These are phyloP conservation scores for Struthidea cinerea DNA, from an alignment of 2,113 vertebrate species.

Conservation along the genomic window DNA sequence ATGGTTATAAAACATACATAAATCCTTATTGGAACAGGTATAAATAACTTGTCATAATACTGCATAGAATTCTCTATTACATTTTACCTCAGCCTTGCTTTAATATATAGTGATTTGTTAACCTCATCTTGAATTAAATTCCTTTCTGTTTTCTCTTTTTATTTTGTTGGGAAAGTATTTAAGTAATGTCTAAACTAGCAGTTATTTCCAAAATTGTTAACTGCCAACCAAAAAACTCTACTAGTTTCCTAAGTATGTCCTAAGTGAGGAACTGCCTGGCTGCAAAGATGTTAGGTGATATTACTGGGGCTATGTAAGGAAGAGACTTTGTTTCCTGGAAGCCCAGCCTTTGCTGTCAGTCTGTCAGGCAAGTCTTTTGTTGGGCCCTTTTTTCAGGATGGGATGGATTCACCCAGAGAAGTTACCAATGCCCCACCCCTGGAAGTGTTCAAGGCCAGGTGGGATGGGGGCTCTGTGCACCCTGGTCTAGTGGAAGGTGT, in stretches of 20 bases:
- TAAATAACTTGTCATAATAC: background rate
- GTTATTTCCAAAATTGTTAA: background rate
- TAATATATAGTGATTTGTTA: background rate
- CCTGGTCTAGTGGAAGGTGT: background rate
- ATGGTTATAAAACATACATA: background rate
- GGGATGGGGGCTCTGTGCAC: background rate
- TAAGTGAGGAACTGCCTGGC: background rate
- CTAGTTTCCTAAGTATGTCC: background rate
- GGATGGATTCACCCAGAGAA: background rate
- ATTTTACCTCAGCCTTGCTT: background rate
- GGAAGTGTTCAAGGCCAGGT: background rate
- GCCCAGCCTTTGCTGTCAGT: background rate
- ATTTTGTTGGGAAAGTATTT: background rate
- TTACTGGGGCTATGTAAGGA: background rate
- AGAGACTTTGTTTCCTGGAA: background rate
- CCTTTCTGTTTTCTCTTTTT: background rate
- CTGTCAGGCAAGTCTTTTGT: background rate
- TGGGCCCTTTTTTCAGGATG: background rate
- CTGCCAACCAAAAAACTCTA: background rate
- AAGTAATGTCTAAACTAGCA: background rate
- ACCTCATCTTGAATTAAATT: background rate
- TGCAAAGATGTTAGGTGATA: background rate
- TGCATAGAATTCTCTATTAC: background rate
- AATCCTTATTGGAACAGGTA: background rate
- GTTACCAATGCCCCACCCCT: accelerated